Percentiles rank a stretch among this genome's conserved stretches.
Conservation (phyloP, 2,797 vertebrate species). For the Lagocephalus sceleratus region DNA sequence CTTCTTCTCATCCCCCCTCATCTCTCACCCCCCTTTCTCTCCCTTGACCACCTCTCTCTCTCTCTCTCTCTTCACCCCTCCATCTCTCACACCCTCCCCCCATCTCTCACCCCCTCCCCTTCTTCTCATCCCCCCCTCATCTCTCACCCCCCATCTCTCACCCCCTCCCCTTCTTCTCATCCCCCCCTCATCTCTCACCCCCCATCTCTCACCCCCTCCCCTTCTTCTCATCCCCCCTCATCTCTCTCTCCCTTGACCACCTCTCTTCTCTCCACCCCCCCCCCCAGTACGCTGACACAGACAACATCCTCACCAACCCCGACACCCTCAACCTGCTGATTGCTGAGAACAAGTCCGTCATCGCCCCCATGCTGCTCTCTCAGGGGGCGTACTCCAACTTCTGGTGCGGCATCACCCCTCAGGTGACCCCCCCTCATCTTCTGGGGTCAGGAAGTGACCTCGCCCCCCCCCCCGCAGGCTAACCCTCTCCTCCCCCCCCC, state of each 20-base stretch:
- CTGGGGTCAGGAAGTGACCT: background rate
- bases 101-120: too few relatives aligned
- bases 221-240: background rate
- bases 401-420: constrained; percentile 97
- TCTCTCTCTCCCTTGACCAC: background rate
- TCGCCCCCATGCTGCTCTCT: constrained; percentile 93
- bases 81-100: too few relatives aligned
- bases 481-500: background rate
- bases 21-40: too few relatives aligned
- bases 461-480: background rate
- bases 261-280: background rate
- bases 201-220: too few relatives aligned
- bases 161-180: too few relatives aligned
- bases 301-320: constrained; percentile 92
- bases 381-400: constrained; percentile 96
- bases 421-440: constrained; percentile 70
- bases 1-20: too few relatives aligned
- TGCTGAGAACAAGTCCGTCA: constrained; percentile 85
- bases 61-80: too few relatives aligned
- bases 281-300: constrained; percentile 85
- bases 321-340: constrained; percentile 85
- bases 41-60: too few relatives aligned
- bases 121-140: too few relatives aligned
- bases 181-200: too few relatives aligned
- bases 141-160: too few relatives aligned